Evolutionary conservation across 2,797 vertebrate species (phyloP), one percentile per base, ranked within the genome.

Genomic region (Anas acuta): DNA sequence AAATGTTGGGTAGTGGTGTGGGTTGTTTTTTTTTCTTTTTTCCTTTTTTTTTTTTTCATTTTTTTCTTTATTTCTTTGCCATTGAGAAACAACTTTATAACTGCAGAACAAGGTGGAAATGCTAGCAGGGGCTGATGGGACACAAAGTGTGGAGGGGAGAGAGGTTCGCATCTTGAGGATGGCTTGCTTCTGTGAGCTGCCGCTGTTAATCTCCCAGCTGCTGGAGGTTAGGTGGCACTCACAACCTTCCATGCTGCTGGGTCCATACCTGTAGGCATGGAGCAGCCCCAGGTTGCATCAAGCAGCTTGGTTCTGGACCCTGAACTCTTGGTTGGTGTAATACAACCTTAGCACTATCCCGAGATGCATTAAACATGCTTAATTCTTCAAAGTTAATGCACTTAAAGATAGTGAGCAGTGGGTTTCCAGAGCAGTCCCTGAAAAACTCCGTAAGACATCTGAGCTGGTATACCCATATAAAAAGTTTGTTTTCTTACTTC

Each of bases 61-160:
- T 83, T 35, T 56, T 84, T 43, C 64, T 66, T 58, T 41, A 51
- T 92, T 87, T 90, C 89, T 70, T 69, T 94, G 80, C 85, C 91
- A 62, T 79, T 95, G 94, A 97, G 96, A 95, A 92, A 94, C 94
- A 97, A 95, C 97, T 97, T 97, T 89, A 94, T 97, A 96, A 96
- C 93, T 95, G 37, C 64, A 94, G 87, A 85, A 91, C 95, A 98
- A 98, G 97, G 95, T 97, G 96, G 97, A 98, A 97, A 58, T 89
- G 23, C 81, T 72, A 78, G 77, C 47, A 69, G 66, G 41, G 28
- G 11, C 43, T 78, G 39, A 54, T 53, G 66, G 35, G 94, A 60
- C 54, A 62, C 43, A 45, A 19, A 45, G 9, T 39, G 75, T 2
- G 5, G 73, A 75, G 47, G 87, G n/a, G 73, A 71, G 56, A 43